Evolutionary conservation across 1,140 invertebrate species (phyloP).

Genomic region (Caenorhabditis brenneri): DNA sequence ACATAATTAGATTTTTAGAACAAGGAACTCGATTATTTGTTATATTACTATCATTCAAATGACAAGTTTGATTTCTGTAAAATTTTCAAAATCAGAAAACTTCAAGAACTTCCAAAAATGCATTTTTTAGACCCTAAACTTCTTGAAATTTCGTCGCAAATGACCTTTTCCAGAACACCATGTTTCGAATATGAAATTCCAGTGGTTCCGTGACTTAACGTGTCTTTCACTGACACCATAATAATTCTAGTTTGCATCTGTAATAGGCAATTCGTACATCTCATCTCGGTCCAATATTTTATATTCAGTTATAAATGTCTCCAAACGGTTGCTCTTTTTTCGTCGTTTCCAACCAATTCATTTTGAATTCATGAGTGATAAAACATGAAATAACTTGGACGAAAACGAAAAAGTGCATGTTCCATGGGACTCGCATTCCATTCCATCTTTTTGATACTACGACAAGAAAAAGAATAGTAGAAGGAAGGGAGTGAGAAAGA

Average conservation of each 20-base stretch:
- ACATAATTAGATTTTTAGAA: no score
- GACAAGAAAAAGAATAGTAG: not conserved
- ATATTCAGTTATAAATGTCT: not conserved
- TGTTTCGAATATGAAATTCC: not conserved
- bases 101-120: no score
- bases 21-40: no score
- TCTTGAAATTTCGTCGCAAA: no score
- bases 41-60: no score
- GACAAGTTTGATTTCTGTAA: no score
- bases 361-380: constrained; percentile 32
- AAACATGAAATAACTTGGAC: not conserved
- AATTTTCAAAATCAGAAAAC: no score
- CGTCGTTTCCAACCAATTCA: not conserved
- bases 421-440: no score
- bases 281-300: not conserved
- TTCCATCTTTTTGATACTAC: not conserved
- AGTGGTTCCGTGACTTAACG: not conserved
- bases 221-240: no score
- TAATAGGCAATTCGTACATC: not conserved
- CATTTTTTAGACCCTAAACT: no score
- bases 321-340: not conserved
- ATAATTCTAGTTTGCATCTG: no score
- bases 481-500: not conserved
- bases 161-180: not conserved
- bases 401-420: not conserved